phyloP scores from a whole-genome alignment of 37 sponge, comb jelly and placozoan genomes.

The Theonella swinhoei region DNA sequence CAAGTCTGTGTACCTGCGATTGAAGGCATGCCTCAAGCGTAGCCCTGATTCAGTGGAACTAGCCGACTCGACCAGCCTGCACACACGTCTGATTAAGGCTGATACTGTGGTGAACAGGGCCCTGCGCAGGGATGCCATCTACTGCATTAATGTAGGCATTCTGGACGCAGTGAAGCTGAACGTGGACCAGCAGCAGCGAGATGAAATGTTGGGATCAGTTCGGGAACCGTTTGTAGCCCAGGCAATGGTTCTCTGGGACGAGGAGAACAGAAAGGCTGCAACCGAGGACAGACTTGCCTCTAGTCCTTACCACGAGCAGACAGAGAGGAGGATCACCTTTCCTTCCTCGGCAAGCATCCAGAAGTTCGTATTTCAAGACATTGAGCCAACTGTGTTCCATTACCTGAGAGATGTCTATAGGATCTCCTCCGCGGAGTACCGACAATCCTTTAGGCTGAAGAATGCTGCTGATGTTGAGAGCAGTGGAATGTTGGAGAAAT shows the following conservation, averaged over 20 bases:
- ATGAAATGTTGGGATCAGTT: constrained; percentile 28
- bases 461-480: constrained; percentile 69
- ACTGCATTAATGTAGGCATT: constrained; percentile 82
- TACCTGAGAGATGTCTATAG: constrained; percentile 56
- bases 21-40: neutral
- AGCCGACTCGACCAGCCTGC: neutral
- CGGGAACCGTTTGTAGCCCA: constrained; percentile 51
- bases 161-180: constrained; percentile 54
- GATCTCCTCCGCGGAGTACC: constrained; percentile 53
- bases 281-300: constrained; percentile 6
- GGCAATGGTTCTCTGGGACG: constrained; percentile 54
- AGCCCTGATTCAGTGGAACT: neutral
- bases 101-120: constrained; percentile 67
- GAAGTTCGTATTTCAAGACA: constrained; percentile 73
- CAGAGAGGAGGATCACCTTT: constrained; percentile 39
- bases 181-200: constrained; percentile 13
- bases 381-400: constrained; percentile 77
- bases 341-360: constrained; percentile 29
- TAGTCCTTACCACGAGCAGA: constrained; percentile 52
- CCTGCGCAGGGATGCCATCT: constrained; percentile 71
- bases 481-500: constrained; percentile 87
- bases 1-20: neutral
- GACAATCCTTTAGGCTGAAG: constrained; percentile 71
- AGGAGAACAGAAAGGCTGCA: constrained; percentile 33
- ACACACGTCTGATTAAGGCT: constrained; percentile 37